These are phyloP conservation scores for Anagyrus pseudococci DNA, from an alignment of 2,888 invertebrate genomes.

Conservation along the genomic window DNA sequence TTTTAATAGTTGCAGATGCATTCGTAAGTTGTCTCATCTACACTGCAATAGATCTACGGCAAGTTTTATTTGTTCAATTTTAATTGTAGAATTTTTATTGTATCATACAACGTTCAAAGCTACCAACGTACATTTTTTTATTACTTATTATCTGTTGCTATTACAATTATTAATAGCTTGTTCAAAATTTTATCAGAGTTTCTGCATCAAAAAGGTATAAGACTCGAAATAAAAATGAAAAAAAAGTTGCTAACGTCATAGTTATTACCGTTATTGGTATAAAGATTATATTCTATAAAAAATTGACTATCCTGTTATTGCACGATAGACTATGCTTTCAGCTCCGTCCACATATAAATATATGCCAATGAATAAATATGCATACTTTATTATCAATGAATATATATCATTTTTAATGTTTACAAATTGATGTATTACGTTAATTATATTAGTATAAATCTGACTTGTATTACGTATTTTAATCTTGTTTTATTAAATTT, in stretches of 20 bases:
- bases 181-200: conserved; percentile 9
- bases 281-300: conserved; percentile 36
- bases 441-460: neutral
- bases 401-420: conserved; percentile 15
- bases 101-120: neutral
- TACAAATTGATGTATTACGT: conserved; percentile 10
- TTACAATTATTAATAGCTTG: conserved; percentile 2
- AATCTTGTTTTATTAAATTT: conserved; percentile 7
- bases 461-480: neutral
- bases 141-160: neutral
- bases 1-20: conserved; percentile 3
- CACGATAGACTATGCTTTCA: conserved; percentile 50
- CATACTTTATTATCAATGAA: conserved; percentile 18
- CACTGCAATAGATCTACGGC: conserved; percentile 8
- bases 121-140: neutral
- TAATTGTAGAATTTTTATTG: neutral
- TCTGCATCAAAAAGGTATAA: conserved; percentile 1
- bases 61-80: conserved; percentile 5
- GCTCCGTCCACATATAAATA: conserved; percentile 51
- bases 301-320: conserved; percentile 33
- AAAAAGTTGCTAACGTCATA: conserved; percentile 23
- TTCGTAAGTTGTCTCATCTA: neutral
- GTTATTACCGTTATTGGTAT: conserved; percentile 32
- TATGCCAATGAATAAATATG: conserved; percentile 24
- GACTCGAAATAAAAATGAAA: neutral